Conservation (phyloP, 2,797 vertebrate genomes). For the Cyclopterus lumpus region DNA sequence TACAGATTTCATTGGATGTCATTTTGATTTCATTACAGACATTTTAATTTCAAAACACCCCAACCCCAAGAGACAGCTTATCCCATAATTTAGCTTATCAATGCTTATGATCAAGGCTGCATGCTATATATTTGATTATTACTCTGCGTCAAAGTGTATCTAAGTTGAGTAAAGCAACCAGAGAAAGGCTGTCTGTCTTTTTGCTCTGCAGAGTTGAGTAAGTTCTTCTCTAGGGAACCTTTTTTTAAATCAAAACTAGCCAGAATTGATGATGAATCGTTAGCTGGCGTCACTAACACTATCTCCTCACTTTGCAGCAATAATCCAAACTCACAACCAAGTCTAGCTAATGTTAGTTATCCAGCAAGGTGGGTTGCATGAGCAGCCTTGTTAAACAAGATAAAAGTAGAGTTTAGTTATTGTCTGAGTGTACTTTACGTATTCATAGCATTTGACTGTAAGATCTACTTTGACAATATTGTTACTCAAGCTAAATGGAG, state of each 20-base stretch:
- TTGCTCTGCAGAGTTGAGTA: background rate
- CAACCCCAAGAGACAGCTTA: background rate
- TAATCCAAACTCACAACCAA: background rate
- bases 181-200: background rate
- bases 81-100: background rate
- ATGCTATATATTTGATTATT: background rate
- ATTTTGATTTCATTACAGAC: background rate
- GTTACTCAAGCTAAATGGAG: background rate
- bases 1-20: background rate
- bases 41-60: background rate
- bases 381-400: background rate
- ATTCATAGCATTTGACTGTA: background rate
- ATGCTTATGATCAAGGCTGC: background rate
- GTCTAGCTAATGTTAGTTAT: background rate
- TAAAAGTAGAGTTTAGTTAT: background rate
- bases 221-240: background rate
- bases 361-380: background rate
- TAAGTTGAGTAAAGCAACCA: background rate
- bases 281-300: background rate
- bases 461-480: background rate
- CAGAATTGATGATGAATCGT: background rate
- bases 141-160: background rate
- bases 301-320: background rate
- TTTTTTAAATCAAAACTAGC: background rate
- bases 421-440: background rate